Conservation (phyloP, 1,140 invertebrate species). For the Rhagoletis zephyria region DNA sequence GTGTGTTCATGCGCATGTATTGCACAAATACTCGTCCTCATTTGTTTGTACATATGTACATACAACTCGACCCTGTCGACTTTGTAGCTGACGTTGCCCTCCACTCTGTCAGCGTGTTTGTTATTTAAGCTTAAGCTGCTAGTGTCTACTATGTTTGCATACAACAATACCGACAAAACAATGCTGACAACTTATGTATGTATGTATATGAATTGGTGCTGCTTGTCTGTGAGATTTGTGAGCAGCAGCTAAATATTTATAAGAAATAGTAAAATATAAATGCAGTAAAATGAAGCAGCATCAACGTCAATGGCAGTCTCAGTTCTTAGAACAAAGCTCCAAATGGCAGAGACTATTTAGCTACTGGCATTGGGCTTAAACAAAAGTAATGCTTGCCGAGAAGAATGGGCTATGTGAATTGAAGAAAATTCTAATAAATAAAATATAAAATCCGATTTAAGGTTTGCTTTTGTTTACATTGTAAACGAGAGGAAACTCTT, state of each 20-base stretch:
- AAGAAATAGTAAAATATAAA: not conserved
- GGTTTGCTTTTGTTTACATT: not conserved
- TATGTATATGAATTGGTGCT: not conserved
- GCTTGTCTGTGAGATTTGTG: not conserved
- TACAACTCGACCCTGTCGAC: not conserved
- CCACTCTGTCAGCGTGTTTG: constrained; percentile 14
- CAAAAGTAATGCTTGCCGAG: not conserved
- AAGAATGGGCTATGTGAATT: not conserved
- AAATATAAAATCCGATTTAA: constrained; percentile 33
- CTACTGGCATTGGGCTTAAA: no score
- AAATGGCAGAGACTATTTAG: no score
- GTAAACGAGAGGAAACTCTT: not conserved
- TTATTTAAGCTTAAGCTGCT: constrained; percentile 36
- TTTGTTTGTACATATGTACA: not conserved
- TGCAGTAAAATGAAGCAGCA: constrained; percentile 2
- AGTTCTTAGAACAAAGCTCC: no score
- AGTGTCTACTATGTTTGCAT: not conserved
- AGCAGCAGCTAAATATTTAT: not conserved
- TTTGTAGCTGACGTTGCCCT: constrained; percentile 27
- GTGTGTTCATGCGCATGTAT: not conserved
- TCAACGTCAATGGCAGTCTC: not conserved
- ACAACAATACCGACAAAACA: not conserved
- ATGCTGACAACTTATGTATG: not conserved
- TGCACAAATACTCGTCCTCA: no score
- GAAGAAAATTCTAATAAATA: constrained; percentile 13